Evolutionary conservation across 2,888 invertebrate genomes (phyloP).

Genomic region (Napeogenes inachia): DNA sequence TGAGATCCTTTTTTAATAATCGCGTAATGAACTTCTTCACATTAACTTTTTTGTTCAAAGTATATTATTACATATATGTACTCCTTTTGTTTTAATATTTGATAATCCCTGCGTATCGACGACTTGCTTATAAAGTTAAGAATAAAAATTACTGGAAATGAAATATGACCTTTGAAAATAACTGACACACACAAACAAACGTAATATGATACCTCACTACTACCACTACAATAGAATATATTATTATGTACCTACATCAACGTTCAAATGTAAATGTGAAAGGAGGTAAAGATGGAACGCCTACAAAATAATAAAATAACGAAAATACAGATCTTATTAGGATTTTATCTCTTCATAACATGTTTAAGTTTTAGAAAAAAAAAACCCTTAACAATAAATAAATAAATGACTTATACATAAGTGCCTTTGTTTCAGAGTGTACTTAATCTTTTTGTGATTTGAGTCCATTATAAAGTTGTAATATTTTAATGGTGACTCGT

Average conservation of each 20-base stretch:
- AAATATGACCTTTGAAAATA: not conserved
- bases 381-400: not conserved
- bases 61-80: not conserved
- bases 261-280: too few species aligned
- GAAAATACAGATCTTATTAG: too few species aligned
- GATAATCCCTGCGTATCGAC: not conserved
- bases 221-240: too few species aligned
- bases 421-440: slow-evolving; percentile 13
- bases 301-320: too few species aligned
- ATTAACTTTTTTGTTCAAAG: not conserved
- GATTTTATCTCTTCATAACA: not conserved
- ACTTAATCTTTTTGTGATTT: slow-evolving; percentile 16
- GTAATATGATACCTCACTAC: too few species aligned
- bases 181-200: too few species aligned
- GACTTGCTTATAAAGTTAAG: not conserved
- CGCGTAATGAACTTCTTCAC: not conserved
- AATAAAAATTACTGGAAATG: not conserved
- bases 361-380: not conserved
- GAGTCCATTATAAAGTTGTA: slow-evolving; percentile 28
- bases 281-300: too few species aligned
- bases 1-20: too few species aligned
- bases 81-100: not conserved
- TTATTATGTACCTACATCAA: too few species aligned
- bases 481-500: slow-evolving; percentile 30
- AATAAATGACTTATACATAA: not conserved